phyloP scores from a whole-genome alignment of 2,888 invertebrate species.

The Anaspis maculata region DNA sequence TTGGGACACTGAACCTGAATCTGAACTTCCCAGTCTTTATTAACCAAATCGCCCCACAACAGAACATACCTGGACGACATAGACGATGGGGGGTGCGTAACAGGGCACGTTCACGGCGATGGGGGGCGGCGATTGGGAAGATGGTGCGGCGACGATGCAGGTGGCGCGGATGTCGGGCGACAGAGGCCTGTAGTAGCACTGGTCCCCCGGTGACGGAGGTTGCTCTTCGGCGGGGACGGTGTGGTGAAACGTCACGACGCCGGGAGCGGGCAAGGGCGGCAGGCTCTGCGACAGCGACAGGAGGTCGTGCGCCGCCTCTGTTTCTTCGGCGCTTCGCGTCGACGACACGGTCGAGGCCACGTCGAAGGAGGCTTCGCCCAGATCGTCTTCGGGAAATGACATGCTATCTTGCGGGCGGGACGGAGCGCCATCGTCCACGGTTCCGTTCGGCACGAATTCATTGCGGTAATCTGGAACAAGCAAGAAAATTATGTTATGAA shows the following conservation, averaged over 20 bases:
- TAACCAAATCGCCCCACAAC: too few species aligned
- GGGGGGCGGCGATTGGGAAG: constrained; percentile 12
- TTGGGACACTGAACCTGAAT: too few species aligned
- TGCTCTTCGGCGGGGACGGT: constrained; percentile 41
- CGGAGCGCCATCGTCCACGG: constrained; percentile 16
- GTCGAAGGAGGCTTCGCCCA: constrained; percentile 13
- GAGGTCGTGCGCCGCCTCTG: constrained; percentile 80
- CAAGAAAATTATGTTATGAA: too few species aligned
- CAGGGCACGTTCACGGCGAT: constrained; percentile 22
- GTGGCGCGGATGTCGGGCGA: constrained; percentile 29
- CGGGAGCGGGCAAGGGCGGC: constrained; percentile 65
- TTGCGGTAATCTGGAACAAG: constrained; percentile 27
- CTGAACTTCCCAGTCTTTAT: too few species aligned
- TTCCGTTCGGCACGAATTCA: constrained; percentile 29
- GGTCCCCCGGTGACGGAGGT: constrained; percentile 20
- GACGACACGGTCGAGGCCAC: constrained; percentile 42
- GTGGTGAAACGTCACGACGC: constrained; percentile 57
- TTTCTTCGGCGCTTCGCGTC: constrained; percentile 67
- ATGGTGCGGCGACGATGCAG: not conserved
- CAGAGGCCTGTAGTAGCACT: constrained; percentile 28
- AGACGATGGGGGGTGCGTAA: constrained; percentile 35
- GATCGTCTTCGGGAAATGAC: constrained; percentile 1
- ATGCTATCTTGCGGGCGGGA: constrained; percentile 1
- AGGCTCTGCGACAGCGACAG: constrained; percentile 68
- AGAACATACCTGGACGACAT: constrained; percentile 40